A percentile compares a stretch with the other conserved stretches of the same genome.
These are phyloP conservation scores for Parauchenoglanis ngamensis DNA, from an alignment of 2,797 vertebrate species.

Conservation along the genomic window DNA sequence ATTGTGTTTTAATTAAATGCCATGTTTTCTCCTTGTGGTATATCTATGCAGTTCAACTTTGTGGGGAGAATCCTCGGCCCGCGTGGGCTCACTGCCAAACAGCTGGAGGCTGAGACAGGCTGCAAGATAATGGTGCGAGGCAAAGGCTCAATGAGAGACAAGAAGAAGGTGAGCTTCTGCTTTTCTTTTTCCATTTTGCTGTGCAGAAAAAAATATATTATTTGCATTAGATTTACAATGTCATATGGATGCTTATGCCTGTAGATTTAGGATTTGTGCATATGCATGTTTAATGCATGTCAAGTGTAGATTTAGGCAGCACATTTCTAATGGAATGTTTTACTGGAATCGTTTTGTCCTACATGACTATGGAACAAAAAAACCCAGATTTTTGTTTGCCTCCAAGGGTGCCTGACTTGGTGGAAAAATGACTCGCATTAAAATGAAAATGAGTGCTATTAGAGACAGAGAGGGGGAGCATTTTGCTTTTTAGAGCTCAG, in stretches of 20 bases:
- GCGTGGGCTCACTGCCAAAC: slow-evolving; percentile 96
- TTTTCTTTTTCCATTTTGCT: neutral
- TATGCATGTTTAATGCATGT: slow-evolving; percentile 39
- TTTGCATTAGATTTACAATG: slow-evolving; percentile 54
- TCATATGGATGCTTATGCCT: neutral
- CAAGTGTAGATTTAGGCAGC: slow-evolving; percentile 38
- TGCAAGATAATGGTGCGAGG: slow-evolving; percentile 99
- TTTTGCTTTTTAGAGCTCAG: slow-evolving; percentile 41
- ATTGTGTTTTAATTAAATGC: slow-evolving; percentile 30
- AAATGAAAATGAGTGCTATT: slow-evolving; percentile 59
- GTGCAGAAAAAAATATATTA: neutral
- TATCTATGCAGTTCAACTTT: slow-evolving; percentile 87
- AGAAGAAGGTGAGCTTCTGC: slow-evolving; percentile 89
- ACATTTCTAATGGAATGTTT: slow-evolving; percentile 43
- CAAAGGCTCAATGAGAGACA: slow-evolving; percentile 98
- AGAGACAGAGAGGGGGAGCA: slow-evolving; percentile 37
- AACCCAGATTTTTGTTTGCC: slow-evolving; percentile 46
- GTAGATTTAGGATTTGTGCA: slow-evolving; percentile 13
- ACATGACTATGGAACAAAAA: slow-evolving; percentile 30
- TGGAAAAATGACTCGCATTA: slow-evolving; percentile 57
- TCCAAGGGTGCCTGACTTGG: slow-evolving; percentile 52
- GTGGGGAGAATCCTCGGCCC: slow-evolving; percentile 98
- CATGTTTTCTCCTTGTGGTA: slow-evolving; percentile 21
- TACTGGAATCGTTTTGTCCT: slow-evolving; percentile 35
- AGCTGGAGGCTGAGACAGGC: slow-evolving; percentile 97